Evolutionary conservation across 2,113 vertebrate genomes (phyloP).

Genomic region (Dendrocopos noguchii): DNA sequence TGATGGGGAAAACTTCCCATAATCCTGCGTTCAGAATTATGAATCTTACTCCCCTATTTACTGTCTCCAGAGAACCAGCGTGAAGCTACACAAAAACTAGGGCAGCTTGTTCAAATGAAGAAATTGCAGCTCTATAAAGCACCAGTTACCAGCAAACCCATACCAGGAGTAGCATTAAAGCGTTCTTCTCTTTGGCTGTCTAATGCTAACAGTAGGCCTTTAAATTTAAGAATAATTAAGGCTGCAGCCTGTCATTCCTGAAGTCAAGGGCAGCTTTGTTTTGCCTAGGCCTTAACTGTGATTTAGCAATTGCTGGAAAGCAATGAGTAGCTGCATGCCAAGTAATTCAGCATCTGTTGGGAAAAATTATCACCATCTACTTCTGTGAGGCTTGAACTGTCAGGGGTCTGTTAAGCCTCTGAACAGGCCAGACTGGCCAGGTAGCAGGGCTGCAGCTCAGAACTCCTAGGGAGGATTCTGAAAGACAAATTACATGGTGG

Average conservation of each 20-base stretch:
- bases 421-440: not conserved
- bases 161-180: not conserved
- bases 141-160: not conserved
- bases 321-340: not conserved
- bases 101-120: not conserved
- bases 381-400: rapidly evolving
- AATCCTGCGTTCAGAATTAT: not conserved
- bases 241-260: not conserved
- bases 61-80: not conserved
- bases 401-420: rapidly evolving
- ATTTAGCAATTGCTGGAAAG: slow-evolving; percentile 41
- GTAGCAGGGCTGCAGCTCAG: rapidly evolving
- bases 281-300: not conserved
- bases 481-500: rapidly evolving
- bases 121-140: not conserved
- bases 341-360: not conserved
- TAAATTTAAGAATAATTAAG: slow-evolving; percentile 48
- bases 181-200: not conserved
- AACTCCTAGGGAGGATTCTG: not conserved
- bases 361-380: rapidly evolving
- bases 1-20: not conserved
- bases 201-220: not conserved
- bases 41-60: not conserved
- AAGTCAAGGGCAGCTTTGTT: slow-evolving; percentile 60
- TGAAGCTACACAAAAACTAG: not conserved